Conservation (phyloP, 2,797 vertebrate species). For the Leucoraja ocellata region DNA sequence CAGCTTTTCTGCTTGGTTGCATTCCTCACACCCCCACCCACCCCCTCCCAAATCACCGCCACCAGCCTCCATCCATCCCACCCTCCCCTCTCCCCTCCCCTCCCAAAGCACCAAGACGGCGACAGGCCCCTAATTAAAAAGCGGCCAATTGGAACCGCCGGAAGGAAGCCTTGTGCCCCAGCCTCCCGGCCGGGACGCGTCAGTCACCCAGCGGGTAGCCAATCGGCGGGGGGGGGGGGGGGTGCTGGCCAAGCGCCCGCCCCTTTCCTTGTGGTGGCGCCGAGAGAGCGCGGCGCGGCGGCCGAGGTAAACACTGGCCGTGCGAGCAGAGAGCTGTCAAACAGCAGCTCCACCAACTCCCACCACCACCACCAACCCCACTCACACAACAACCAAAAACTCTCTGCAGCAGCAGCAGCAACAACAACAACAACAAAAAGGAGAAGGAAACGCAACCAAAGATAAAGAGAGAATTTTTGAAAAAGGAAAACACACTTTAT, state of each 20-base stretch:
- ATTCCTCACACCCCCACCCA: conserved; percentile 45
- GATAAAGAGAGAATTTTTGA: conserved; percentile 43
- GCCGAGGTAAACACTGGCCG: conserved; percentile 76
- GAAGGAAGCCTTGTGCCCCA: conserved; percentile 74
- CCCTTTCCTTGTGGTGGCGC: conserved; percentile 76
- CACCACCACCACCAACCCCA: conserved; percentile 13
- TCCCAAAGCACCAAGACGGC: conserved; percentile 44
- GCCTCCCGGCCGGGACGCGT: conserved; percentile 67
- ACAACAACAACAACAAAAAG: neutral
- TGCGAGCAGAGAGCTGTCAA: conserved; percentile 58
- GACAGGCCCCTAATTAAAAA: conserved; percentile 80
- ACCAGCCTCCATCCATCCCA: conserved; percentile 46
- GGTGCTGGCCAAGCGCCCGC: conserved; percentile 60
- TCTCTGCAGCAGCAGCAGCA: conserved; percentile 56
- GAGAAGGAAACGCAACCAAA: conserved; percentile 45
- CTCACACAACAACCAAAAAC: conserved; percentile 45
- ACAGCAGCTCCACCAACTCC: conserved; percentile 26
- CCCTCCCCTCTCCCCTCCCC: conserved; percentile 22
- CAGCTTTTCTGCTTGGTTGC: conserved; percentile 69
- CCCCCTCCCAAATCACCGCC: conserved; percentile 40
- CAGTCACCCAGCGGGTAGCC: conserved; percentile 75
- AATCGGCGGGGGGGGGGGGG: conserved; percentile 65
- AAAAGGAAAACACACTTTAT: conserved; percentile 35
- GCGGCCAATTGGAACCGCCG: conserved; percentile 87
- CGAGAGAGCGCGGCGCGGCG: conserved; percentile 66